A percentile compares a stretch with the other conserved stretches of the same genome.
phyloP scores from a whole-genome alignment of 2,113 vertebrate species.

The Furnarius figulus region DNA sequence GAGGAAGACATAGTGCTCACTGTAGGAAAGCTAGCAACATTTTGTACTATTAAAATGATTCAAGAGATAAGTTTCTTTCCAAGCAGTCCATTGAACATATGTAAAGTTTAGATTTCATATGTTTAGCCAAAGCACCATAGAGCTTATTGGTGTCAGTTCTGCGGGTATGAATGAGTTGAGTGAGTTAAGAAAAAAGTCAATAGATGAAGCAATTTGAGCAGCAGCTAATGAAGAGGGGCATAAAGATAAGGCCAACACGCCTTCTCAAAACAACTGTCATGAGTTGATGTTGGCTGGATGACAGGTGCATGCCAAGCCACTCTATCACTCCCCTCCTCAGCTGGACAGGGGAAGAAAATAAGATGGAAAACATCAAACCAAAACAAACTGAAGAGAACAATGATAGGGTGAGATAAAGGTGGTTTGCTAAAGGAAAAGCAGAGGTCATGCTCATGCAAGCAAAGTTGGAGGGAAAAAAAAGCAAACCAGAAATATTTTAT shows the following conservation, averaged over 20 bases:
- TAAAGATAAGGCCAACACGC: background rate
- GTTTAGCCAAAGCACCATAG: background rate
- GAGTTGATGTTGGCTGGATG: background rate
- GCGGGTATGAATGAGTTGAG: background rate
- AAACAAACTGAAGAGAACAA: background rate
- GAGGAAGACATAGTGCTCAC: background rate
- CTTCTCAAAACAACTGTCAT: background rate
- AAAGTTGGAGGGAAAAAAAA: background rate
- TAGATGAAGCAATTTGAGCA: background rate
- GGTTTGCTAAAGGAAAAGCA: background rate
- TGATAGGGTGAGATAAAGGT: background rate
- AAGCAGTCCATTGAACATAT: accelerated
- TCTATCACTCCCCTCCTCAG: background rate
- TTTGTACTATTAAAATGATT: background rate
- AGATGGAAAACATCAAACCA: background rate
- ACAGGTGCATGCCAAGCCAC: background rate
- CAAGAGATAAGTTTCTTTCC: background rate
- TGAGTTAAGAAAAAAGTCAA: background rate
- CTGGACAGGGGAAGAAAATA: background rate
- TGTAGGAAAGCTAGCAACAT: background rate
- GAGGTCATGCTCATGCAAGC: background rate
- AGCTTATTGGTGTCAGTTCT: background rate
- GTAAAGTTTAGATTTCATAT: background rate
- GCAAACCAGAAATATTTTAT: background rate
- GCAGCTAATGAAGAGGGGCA: background rate